Base-by-base conservation (phyloP, 2,888 invertebrate genomes). In the Bedellia somnulentella region DNA sequence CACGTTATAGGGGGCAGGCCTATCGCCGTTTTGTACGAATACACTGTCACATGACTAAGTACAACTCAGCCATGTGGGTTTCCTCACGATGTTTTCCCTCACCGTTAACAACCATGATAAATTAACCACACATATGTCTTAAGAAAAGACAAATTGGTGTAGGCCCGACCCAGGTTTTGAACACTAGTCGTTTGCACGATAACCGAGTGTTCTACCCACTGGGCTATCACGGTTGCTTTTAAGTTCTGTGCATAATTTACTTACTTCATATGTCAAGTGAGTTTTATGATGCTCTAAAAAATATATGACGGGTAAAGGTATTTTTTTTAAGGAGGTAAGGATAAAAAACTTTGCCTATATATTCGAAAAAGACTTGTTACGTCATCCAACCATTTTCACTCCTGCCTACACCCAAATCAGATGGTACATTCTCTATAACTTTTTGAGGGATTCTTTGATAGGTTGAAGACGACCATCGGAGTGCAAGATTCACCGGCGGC, bases 311-410 rank as follows among this genome's bases (percentile, higher is more conserved):
- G 46, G 40, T 11, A 46, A 33, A 34, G 35, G 24, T 38, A 14
- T 35, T 37, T 28, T 41, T 39, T 26, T 34, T 24, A 16, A 42
- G 24, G 10, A 43, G 25, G 29, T 37, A 35, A 16, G 41, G 43
- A 37, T 45, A 34, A 34, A 44, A 46, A 24, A 29, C 31, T 10
- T 47, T 47, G 17, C 30, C 42, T 22, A 49, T 41, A 28, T 44
- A 48, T 29, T 48, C 42, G 33, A 42, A 48, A 37, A 49, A 49
- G 6, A 41, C 38, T 37, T 45, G 39, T 10, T 41, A 32, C 8
- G 44, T 50, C 50, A 48, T 52, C 46, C 47, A 47, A 3, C 49
- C 49, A 38, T 43, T 47, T n/a, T 48, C 48, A 30, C 40, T 40
- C 32, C 43, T 30, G 5, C 45, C 47, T 24, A 42, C 28, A 15